Conservation (phyloP, 2,888 invertebrate genomes). For the Hypomecis punctinalis region DNA sequence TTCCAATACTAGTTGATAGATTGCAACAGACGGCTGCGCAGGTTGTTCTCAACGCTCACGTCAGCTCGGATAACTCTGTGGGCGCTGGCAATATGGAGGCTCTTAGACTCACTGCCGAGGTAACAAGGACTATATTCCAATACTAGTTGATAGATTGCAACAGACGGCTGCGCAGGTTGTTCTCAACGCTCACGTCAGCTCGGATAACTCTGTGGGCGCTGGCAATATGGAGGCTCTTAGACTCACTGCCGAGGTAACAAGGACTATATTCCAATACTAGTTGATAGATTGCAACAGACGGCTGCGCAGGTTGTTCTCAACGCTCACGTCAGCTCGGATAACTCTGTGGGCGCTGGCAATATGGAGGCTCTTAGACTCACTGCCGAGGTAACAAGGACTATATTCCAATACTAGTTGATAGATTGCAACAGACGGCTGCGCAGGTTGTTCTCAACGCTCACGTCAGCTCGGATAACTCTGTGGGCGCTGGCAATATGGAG, state of each 20-base stretch:
- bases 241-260: constrained; percentile 70
- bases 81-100: constrained; percentile 86
- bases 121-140: background rate
- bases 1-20: background rate
- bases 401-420: too few species aligned
- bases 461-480: too few species aligned
- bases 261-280: background rate
- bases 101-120: constrained; percentile 86
- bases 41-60: background rate
- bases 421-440: too few species aligned
- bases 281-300: background rate
- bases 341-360: constrained; percentile 84
- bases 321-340: constrained; percentile 84
- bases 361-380: constrained; percentile 90
- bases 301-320: background rate
- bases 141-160: background rate
- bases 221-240: constrained; percentile 89
- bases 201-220: constrained; percentile 87
- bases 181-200: constrained; percentile 67
- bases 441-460: too few species aligned
- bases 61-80: constrained; percentile 88
- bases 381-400: background rate
- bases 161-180: background rate
- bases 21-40: background rate
- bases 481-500: too few species aligned